Conservation (phyloP, 2,797 vertebrate species). For the Florisuga fusca region DNA sequence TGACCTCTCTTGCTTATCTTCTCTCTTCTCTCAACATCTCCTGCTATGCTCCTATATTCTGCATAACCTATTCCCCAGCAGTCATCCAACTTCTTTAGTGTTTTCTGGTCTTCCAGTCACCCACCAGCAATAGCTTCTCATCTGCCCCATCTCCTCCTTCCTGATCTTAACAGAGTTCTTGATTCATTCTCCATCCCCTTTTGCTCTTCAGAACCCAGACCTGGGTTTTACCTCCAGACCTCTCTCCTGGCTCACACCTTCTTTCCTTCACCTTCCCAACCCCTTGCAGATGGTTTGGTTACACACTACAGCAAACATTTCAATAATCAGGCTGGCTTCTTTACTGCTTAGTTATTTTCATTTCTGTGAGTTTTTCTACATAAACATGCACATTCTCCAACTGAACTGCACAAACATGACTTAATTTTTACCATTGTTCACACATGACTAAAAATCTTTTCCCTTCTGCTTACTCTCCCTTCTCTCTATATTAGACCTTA, state of each 20-base stretch:
- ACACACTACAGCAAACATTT: background rate
- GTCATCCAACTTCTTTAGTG: background rate
- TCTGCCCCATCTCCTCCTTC: background rate
- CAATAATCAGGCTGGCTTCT: background rate
- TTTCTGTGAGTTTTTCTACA: background rate
- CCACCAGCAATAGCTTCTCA: background rate
- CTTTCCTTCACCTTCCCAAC: background rate
- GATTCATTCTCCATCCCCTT: background rate
- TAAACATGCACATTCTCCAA: background rate
- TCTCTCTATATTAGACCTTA: background rate
- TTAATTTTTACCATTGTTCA: background rate
- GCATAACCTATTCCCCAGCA: background rate
- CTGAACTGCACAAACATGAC: background rate
- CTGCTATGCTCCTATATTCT: background rate
- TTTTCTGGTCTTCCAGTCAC: fast-evolving
- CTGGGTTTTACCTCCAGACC: background rate
- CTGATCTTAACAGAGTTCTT: background rate
- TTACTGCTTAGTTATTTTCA: fast-evolving
- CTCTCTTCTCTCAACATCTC: background rate
- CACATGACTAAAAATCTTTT: background rate
- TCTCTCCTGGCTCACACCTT: background rate
- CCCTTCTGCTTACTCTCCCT: background rate
- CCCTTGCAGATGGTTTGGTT: background rate
- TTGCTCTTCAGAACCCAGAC: background rate
- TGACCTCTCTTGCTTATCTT: background rate